Base-by-base conservation (phyloP, 2,113 vertebrate genomes). In the Todiramphus chloris region DNA sequence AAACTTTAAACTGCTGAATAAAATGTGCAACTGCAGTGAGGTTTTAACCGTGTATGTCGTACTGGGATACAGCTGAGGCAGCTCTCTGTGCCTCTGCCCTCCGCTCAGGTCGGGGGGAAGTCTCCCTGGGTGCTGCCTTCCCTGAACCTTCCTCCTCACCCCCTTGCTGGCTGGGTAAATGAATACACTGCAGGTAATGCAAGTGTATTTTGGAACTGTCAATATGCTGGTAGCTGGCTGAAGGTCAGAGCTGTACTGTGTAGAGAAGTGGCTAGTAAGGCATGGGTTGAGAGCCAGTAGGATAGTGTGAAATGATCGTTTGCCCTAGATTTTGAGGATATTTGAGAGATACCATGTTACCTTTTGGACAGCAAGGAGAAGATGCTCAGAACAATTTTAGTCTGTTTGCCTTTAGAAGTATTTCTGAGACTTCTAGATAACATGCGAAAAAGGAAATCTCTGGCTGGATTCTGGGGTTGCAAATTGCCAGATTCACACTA, bases 141-240 rank as follows among this genome's bases (percentile, higher is more conserved):
- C n/a, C 17, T 50, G 23, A 39, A 15, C 13, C 53, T 64, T 37
- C 11, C 43, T 80, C 35, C 25, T 76, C 55, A 5, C 15, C 17
- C 3, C 2, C 6, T 83, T 0, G 0, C 59, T 7, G 8, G 5
- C 62, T 33, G 46, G 7, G 7, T 67, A 7, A 43, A 50, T 74
- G 0, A 1, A 1, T 48, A 0, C 16, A 5, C 60, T 81, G 33
- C n/a, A 37, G 18, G 17, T 28, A 37, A 37, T 8, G 10, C 9
- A 51, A 31, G 23, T 43, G 6, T 37, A 4, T 62, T 44, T 87
- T 46, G 62, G 55, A 41, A 44, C 24, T 63, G 16, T 58, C 31
- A 21, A 31, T 67, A 10, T 60, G 20, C 44, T 14, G 8, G 50
- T 39, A 41, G 10, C 19, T 86, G 44, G 28, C 53, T 76, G 20